Base-by-base conservation (phyloP, 2,888 invertebrate genomes). In the Tupiocoris notatus region DNA sequence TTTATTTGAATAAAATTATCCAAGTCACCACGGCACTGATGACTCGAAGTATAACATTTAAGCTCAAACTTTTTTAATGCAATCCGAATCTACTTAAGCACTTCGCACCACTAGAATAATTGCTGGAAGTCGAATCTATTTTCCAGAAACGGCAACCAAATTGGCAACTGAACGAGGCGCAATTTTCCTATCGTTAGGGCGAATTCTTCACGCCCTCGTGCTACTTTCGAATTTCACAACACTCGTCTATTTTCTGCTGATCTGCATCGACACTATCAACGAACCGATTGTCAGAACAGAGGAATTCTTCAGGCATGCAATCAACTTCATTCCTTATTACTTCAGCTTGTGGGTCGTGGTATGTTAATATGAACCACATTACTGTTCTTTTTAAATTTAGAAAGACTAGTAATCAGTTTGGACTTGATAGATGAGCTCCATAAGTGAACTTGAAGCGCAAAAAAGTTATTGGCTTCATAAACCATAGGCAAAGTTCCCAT, bases 311-410 rank as follows among this genome's bases (percentile, higher is more conserved):
- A 21, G 75, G 25, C 78, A 79, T 75, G 78, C 78, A 39, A 57
- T 71, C n/a, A 75, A 78, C 21, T 77, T 57, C 57, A 74, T 67
- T 61, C 22, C 62, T 16, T 76, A 54, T 58, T 79, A 77, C 66
- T 77, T 80, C 54, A 79, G 79, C 17, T 54, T 79, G n/a, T 80
- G 79, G 79, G 78, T 79, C 9, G 56, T 76, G 59, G 80, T 80
- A 67, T 79, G 79, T 78, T 58, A 65, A 64, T 9, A 23, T 7
- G 1, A 9, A 18, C 54, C 54, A 7, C 12, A 54, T 12, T 7
- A 54, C 54, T 54, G n/a, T n/a, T n/a, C n/a, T n/a, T 12, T 54
- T 54, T 7, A 54, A 54, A 54, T 54, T 12, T 54, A 12, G 9
- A 54, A 7, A 12, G 12, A 54, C 54, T 54, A 54, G 9, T 12